phyloP scores from a whole-genome alignment of 2,113 vertebrate species.

The Antigone vipio region DNA sequence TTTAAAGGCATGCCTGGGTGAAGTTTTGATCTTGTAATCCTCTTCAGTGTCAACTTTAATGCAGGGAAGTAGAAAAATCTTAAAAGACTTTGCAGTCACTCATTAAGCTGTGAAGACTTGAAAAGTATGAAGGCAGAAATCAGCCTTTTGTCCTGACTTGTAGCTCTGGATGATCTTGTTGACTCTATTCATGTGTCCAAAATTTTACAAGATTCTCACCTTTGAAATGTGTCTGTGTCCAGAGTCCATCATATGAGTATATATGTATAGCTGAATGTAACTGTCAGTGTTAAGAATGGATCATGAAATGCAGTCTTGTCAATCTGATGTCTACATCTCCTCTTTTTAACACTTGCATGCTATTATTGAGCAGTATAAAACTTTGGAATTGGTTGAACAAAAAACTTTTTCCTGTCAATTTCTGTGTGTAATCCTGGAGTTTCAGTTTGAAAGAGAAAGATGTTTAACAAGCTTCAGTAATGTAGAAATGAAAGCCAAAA shows the following conservation, averaged over 20 bases:
- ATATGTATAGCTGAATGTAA: background rate
- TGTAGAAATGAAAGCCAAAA: background rate
- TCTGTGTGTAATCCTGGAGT: background rate
- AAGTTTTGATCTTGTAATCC: background rate
- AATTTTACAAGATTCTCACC: background rate
- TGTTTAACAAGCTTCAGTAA: background rate
- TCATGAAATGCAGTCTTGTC: background rate
- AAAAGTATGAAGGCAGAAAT: background rate
- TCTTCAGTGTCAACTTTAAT: background rate
- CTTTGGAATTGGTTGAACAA: background rate
- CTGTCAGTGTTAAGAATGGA: background rate
- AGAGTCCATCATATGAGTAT: background rate
- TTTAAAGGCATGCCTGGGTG: background rate
- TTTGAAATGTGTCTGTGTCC: background rate
- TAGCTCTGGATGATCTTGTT: background rate
- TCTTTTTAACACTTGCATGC: background rate
- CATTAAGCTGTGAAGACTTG: background rate
- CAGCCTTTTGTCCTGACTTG: background rate
- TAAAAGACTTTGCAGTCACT: background rate
- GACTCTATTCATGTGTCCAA: background rate
- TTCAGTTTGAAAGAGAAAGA: background rate
- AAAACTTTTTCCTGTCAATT: background rate
- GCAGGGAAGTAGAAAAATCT: background rate
- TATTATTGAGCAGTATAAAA: background rate
- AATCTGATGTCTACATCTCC: background rate